These are phyloP conservation scores for Mycalesis mineus DNA, from an alignment of 2,888 invertebrate species.

Conservation along the genomic window DNA sequence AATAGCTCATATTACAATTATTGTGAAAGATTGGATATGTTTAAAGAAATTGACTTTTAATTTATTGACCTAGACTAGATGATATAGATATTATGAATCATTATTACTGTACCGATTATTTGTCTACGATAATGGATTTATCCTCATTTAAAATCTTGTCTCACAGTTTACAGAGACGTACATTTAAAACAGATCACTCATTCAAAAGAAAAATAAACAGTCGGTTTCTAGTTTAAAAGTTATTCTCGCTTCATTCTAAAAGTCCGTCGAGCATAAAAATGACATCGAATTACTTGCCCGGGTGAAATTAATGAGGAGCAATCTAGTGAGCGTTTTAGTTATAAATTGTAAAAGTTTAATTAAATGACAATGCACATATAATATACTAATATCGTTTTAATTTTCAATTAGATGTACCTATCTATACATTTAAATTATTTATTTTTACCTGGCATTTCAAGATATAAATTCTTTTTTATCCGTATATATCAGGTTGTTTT, in stretches of 20 bases:
- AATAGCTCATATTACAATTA: too few relatives aligned
- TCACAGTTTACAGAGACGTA: constrained; percentile 20
- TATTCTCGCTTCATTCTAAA: constrained; percentile 24
- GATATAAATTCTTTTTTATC: too few relatives aligned
- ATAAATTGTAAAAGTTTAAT: constrained; percentile 19
- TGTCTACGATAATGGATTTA: constrained; percentile 7
- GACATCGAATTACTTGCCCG: constrained; percentile 27
- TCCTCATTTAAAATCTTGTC: constrained; percentile 18
- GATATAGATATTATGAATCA: not conserved
- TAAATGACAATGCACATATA: constrained; percentile 32
- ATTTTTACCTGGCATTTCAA: too few relatives aligned
- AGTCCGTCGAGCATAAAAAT: constrained; percentile 25
- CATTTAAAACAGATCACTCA: constrained; percentile 29
- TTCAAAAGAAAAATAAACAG: constrained; percentile 25
- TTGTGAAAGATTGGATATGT: not conserved
- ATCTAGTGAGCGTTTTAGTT: constrained; percentile 18
- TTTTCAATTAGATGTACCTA: constrained; percentile 66
- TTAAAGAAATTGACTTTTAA: not conserved
- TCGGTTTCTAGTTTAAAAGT: constrained; percentile 28
- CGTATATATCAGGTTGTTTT: too few relatives aligned
- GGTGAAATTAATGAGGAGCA: constrained; percentile 26
- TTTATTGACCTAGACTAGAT: not conserved
- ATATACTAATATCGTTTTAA: constrained; percentile 54
- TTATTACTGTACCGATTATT: not conserved
- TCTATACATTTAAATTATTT: too few relatives aligned